Evolutionary conservation across 2,888 invertebrate genomes (phyloP).

Genomic region (Tethea ocularis): DNA sequence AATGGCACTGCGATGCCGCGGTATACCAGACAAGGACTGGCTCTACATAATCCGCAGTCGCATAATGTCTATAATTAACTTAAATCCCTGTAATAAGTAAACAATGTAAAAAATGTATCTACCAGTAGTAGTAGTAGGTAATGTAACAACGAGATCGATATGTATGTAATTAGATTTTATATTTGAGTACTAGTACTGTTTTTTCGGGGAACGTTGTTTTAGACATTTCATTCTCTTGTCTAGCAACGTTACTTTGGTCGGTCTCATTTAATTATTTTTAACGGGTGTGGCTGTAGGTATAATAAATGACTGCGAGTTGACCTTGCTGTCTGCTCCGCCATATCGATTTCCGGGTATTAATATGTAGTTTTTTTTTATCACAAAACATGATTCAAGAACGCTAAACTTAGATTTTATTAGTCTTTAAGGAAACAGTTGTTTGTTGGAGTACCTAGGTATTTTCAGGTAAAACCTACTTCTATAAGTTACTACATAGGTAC

Average conservation of each 20-base stretch:
- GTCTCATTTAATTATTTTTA: background rate
- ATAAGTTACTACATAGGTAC: too few species aligned
- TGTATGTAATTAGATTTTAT: background rate
- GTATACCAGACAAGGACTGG: constrained; percentile 36
- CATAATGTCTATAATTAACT: constrained; percentile 20
- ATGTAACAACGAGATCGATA: too few species aligned
- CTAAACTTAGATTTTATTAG: too few species aligned
- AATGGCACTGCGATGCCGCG: constrained; percentile 47
- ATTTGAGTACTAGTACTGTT: background rate
- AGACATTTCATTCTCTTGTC: too few species aligned
- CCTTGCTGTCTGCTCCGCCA: constrained; percentile 34
- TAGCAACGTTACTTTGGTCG: background rate
- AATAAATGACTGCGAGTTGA: constrained; percentile 27
- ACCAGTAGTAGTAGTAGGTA: too few species aligned
- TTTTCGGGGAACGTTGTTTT: background rate
- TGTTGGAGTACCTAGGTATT: too few species aligned
- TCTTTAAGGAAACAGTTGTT: too few species aligned
- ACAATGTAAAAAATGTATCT: background rate
- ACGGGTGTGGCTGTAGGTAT: constrained; percentile 29
- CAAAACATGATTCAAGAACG: too few species aligned
- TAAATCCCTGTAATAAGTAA: background rate
- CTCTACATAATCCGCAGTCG: constrained; percentile 27
- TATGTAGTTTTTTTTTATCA: background rate
- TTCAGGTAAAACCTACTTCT: too few species aligned
- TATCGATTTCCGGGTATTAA: constrained; percentile 40